Percentiles rank a stretch among this genome's conserved stretches.
phyloP scores from a whole-genome alignment of 2,797 vertebrate genomes.

The Loris lydekkerianus region DNA sequence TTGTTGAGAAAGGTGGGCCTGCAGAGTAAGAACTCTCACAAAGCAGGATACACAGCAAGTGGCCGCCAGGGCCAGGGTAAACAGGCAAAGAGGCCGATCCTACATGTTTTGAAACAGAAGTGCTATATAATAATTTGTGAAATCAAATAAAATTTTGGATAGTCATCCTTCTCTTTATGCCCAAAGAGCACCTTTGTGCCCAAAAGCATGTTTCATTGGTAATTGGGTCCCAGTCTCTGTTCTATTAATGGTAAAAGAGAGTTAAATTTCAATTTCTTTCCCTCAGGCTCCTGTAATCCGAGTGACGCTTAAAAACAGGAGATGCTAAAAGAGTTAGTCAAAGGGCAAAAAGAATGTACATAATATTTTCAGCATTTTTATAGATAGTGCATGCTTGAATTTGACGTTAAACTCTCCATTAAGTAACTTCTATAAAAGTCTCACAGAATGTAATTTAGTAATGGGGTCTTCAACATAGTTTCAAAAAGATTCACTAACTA shows the following conservation, averaged over 20 bases:
- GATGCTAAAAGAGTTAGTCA: background rate
- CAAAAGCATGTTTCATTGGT: background rate
- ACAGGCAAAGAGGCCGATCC: no score
- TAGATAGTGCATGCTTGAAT: background rate
- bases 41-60: no score
- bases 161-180: background rate
- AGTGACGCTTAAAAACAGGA: constrained; percentile 32
- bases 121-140: background rate
- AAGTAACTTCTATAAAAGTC: background rate
- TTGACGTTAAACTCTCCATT: constrained; percentile 44
- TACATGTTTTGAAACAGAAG: background rate
- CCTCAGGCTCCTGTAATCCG: constrained; percentile 20
- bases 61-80: no score
- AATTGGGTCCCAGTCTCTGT: background rate
- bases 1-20: no score
- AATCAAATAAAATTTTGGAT: background rate
- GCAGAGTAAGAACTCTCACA: no score
- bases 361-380: constrained; percentile 55
- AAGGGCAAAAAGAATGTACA: background rate
- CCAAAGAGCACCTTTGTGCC: background rate
- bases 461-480: background rate
- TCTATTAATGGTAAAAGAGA: background rate
- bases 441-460: constrained; percentile 23
- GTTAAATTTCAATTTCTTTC: background rate
- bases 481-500: constrained; percentile 53